Evolutionary conservation across 2,113 vertebrate species (phyloP).

Genomic region (Sceloporus undulatus): DNA sequence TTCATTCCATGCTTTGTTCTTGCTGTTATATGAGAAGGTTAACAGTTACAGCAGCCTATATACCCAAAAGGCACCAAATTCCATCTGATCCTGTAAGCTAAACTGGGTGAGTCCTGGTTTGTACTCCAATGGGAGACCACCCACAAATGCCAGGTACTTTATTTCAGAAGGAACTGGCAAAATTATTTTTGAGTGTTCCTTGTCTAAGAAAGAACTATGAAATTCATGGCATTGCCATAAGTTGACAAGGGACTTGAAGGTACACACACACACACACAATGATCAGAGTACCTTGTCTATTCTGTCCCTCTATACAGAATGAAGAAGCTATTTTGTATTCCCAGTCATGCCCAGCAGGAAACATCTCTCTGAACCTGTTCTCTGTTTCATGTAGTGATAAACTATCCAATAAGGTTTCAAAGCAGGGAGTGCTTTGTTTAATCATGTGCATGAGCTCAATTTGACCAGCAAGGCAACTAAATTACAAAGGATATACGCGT

Average conservation of each 20-base stretch:
- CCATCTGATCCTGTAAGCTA: too few species aligned
- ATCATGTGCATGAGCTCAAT: not conserved
- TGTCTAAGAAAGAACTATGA: too few species aligned
- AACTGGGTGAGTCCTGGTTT: too few species aligned
- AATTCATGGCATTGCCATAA: too few species aligned
- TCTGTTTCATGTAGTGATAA: not conserved
- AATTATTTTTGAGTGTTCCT: too few species aligned
- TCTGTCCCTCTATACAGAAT: not conserved
- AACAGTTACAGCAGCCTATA: not conserved
- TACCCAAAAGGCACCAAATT: too few species aligned
- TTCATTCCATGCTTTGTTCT: not conserved
- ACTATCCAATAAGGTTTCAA: not conserved
- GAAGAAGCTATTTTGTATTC: constrained; percentile 1
- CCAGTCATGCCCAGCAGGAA: not conserved
- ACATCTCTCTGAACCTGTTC: not conserved
- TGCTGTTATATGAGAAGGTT: not conserved
- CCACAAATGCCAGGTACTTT: too few species aligned
- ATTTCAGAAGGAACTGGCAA: too few species aligned
- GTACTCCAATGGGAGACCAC: too few species aligned
- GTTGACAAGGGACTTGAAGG: too few species aligned
- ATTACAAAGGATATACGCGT: not conserved
- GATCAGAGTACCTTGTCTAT: not conserved
- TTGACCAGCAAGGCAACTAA: constrained; percentile 11
- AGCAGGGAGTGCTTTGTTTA: not conserved
- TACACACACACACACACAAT: too few species aligned